Percentiles rank a stretch among this genome's conserved stretches.
phyloP scores from a whole-genome alignment of 2,113 vertebrate genomes.

The Notothenia rossii region DNA sequence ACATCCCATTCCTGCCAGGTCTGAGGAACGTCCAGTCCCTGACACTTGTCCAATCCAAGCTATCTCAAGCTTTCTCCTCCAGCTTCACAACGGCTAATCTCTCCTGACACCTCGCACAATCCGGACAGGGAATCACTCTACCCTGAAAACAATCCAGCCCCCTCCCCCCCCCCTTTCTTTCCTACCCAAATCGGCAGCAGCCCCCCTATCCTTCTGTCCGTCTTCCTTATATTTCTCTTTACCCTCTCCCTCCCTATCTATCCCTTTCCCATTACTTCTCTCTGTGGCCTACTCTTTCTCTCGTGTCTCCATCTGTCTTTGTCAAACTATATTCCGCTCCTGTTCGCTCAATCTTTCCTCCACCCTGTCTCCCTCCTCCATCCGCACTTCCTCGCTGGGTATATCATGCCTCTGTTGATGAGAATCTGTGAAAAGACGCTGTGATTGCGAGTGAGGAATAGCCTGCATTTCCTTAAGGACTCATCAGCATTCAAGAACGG shows the following conservation, averaged over 20 bases:
- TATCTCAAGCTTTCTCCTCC: slow-evolving; percentile 68
- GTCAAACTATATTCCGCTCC: slow-evolving; percentile 72
- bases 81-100: slow-evolving; percentile 74
- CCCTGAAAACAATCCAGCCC: slow-evolving; percentile 78
- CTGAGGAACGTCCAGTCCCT: slow-evolving; percentile 73
- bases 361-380: slow-evolving; percentile 44
- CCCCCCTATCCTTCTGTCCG: slow-evolving; percentile 52
- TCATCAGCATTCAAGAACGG: slow-evolving; percentile 61
- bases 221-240: slow-evolving; percentile 71
- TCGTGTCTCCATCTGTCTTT: slow-evolving; percentile 78
- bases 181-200: slow-evolving; percentile 56
- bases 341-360: slow-evolving; percentile 61
- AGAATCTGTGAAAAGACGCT: slow-evolving; percentile 65
- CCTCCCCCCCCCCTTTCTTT: slow-evolving; percentile 45
- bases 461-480: slow-evolving; percentile 57
- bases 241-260: slow-evolving; percentile 55
- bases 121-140: slow-evolving; percentile 74
- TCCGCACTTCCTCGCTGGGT: slow-evolving; percentile 53
- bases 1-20: slow-evolving; percentile 77
- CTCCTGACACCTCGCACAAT: slow-evolving; percentile 74
- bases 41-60: slow-evolving; percentile 80
- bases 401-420: slow-evolving; percentile 70
- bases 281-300: slow-evolving; percentile 71
- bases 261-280: slow-evolving; percentile 66
- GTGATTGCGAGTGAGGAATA: slow-evolving; percentile 69